Conservation (phyloP, 2,113 vertebrate genomes). For the Phyllostomus hastatus region DNA sequence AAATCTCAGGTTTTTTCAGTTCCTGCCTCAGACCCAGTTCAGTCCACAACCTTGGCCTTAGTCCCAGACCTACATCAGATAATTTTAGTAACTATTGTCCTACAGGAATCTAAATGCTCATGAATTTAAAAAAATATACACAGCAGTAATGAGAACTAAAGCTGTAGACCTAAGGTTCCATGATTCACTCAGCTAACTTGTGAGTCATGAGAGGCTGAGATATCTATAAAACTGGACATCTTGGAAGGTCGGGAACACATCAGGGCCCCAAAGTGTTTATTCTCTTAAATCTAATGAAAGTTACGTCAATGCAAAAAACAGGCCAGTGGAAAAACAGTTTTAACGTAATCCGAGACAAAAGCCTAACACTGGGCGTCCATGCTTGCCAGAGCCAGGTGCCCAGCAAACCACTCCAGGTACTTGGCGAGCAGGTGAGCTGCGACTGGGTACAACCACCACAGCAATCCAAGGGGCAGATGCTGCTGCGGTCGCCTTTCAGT, state of each 20-base stretch:
- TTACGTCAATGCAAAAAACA: neutral
- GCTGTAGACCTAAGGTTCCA: neutral
- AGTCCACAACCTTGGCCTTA: neutral
- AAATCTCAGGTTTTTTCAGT: neutral
- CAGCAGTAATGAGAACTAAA: neutral
- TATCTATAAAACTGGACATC: fast-evolving
- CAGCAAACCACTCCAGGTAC: neutral
- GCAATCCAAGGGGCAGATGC: neutral
- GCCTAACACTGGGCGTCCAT: neutral
- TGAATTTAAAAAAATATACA: neutral
- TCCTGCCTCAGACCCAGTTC: neutral
- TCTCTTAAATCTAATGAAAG: neutral
- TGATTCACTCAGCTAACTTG: neutral
- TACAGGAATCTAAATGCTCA: neutral
- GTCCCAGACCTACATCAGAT: neutral
- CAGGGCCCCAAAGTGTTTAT: neutral
- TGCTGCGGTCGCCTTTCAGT: neutral
- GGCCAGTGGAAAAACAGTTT: neutral
- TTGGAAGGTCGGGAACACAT: too few relatives aligned
- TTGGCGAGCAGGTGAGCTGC: neutral
- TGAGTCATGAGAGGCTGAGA: neutral
- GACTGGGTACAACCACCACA: neutral
- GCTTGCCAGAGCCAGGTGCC: neutral
- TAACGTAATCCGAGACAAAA: neutral
- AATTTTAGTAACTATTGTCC: neutral